Percentiles rank a stretch among this genome's conserved stretches.
phyloP scores from a whole-genome alignment of 2,113 vertebrate species.

The Enhydra lutris region DNA sequence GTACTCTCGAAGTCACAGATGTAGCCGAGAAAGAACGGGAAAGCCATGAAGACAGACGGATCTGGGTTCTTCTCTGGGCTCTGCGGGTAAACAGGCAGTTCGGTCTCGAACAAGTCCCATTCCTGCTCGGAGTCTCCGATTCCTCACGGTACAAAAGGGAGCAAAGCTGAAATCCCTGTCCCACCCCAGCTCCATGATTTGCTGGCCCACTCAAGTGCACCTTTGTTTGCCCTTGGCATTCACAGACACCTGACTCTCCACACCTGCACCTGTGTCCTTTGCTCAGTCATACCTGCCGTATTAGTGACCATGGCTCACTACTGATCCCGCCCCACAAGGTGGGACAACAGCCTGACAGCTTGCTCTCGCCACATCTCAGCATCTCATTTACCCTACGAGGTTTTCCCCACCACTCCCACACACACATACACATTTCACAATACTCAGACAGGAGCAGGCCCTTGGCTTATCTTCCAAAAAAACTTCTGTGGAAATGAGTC shows the following conservation, averaged over 20 bases:
- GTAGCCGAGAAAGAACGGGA: not conserved
- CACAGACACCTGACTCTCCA: not conserved
- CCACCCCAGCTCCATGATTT: not conserved
- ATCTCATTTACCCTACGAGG: not conserved
- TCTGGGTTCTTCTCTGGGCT: not conserved
- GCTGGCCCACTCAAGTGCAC: not conserved
- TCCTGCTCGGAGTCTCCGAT: no score
- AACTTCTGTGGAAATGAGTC: not conserved
- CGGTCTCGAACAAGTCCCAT: not conserved
- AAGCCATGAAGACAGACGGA: not conserved
- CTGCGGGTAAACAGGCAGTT: not conserved
- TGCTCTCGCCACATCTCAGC: not conserved
- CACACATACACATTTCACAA: not conserved
- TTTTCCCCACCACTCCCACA: no score
- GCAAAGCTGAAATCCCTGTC: accelerated
- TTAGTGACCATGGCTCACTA: not conserved
- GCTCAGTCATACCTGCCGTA: not conserved
- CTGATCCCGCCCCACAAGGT: not conserved
- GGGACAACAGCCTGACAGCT: not conserved
- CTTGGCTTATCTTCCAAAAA: not conserved
- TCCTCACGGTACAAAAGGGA: not conserved
- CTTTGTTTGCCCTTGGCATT: no score
- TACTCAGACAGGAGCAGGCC: not conserved
- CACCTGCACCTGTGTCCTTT: not conserved
- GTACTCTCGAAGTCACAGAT: not conserved